phyloP scores from a whole-genome alignment of 2,113 vertebrate species.

The Bujurquina vittata region DNA sequence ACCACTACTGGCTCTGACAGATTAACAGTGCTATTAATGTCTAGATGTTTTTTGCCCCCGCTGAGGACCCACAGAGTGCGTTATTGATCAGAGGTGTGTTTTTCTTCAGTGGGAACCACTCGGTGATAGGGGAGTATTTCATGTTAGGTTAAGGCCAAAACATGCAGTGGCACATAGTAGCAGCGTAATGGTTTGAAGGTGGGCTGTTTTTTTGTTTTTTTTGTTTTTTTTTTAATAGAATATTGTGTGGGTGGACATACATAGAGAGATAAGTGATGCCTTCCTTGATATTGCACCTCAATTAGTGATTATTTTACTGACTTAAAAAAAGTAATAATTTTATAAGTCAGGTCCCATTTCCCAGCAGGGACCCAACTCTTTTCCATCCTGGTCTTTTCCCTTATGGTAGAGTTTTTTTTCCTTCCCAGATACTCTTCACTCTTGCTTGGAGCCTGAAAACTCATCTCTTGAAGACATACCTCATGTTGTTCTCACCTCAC shows the following conservation, averaged over 20 bases:
- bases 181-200: neutral
- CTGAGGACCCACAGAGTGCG: neutral
- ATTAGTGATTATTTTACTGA: neutral
- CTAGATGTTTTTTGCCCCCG: conserved; percentile 34
- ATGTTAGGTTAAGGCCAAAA: conserved; percentile 41
- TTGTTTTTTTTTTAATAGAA: neutral
- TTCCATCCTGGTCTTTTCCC: conserved; percentile 1
- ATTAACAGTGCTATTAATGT: conserved; percentile 59
- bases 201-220: neutral
- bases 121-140: neutral
- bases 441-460: neutral
- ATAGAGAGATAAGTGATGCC: neutral
- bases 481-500: conserved; percentile 20
- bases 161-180: neutral
- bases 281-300: neutral
- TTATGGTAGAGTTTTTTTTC: neutral
- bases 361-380: neutral
- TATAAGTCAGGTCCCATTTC: neutral
- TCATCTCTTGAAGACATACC: conserved; percentile 25
- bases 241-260: neutral
- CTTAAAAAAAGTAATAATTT: neutral
- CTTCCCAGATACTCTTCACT: neutral
- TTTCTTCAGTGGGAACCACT: neutral
- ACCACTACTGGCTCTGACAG: conserved; percentile 42
- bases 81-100: conserved; percentile 42